Percentiles rank a stretch among this genome's conserved stretches.
These are phyloP conservation scores for Cottoperca gobio DNA, from an alignment of 2,797 vertebrate genomes.

Conservation along the genomic window DNA sequence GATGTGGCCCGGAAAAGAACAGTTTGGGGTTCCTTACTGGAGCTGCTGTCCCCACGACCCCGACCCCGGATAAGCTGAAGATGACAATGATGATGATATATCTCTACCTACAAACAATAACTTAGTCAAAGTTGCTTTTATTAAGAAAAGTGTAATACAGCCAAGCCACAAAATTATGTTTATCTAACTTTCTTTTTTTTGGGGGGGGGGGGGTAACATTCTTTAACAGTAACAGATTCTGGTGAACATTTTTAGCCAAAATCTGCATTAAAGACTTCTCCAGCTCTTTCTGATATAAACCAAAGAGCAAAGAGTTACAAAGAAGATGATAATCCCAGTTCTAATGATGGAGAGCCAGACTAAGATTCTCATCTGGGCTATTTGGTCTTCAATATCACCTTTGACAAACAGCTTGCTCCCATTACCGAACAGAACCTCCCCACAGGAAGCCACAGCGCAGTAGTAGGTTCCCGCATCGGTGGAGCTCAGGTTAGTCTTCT, in stretches of 20 bases:
- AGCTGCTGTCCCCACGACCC: too few species aligned
- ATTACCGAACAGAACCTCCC: constrained; percentile 62
- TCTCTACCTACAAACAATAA: neutral
- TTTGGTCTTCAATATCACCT: neutral
- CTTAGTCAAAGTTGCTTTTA: neutral
- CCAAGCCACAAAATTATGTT: neutral
- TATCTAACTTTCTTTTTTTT: neutral
- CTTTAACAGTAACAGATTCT: neutral
- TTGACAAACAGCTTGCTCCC: constrained; percentile 34
- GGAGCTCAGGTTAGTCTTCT: constrained; percentile 47
- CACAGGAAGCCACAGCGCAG: constrained; percentile 69
- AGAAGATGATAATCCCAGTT: constrained; percentile 23
- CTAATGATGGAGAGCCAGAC: constrained; percentile 55
- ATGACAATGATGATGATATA: too few species aligned
- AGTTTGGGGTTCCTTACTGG: too few species aligned
- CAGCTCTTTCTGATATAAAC: constrained; percentile 1
- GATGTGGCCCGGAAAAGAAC: too few species aligned
- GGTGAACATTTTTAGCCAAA: neutral
- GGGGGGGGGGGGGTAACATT: too few species aligned
- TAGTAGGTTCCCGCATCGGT: constrained; percentile 60
- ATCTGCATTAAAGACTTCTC: neutral
- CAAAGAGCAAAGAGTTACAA: constrained; percentile 3
- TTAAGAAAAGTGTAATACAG: neutral
- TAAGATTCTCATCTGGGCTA: constrained; percentile 14
- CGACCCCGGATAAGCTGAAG: too few species aligned